Evolutionary conservation across 2,888 invertebrate species (phyloP), one percentile per base, ranked within the genome.

Genomic region (Rhabditoides inermis): DNA sequence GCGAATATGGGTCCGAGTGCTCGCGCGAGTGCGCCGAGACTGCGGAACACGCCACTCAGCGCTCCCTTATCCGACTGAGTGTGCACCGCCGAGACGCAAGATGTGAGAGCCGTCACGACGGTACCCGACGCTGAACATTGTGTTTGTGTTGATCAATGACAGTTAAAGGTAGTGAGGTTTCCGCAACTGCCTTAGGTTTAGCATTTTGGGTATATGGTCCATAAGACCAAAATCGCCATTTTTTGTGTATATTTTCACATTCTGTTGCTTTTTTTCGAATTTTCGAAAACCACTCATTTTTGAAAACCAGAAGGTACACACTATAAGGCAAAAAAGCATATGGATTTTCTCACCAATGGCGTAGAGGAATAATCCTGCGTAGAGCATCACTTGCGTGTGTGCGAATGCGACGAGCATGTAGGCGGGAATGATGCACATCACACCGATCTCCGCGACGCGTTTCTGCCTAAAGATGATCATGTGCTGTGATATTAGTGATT

Each of bases 101-200:
- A 88, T 71, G 90, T 94, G 81, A 95, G 83, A 74, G 90, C 90
- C 12, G 95, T 91, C 23, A 95, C 92, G 28, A 92, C 90, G 78
- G 90, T 80, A 4, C 82, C 82, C n/a, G 83, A 82, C 0, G 81
- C 82, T 82, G 68, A 55, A 76, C 66, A 47, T 27, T n/a, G n/a
- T 10, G n/a, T n/a, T n/a, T n/a, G n/a, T n/a, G n/a, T n/a, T n/a
- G n/a, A n/a, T n/a, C n/a, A n/a, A n/a, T n/a, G n/a, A n/a, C n/a
- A n/a, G n/a, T n/a, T n/a, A n/a, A n/a, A n/a, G n/a, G n/a, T n/a
- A n/a, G n/a, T n/a, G n/a, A n/a, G n/a, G n/a, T n/a, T n/a, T n/a
- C n/a, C n/a, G n/a, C n/a, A n/a, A n/a, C n/a, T n/a, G n/a, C n/a
- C n/a, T n/a, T n/a, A n/a, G n/a, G n/a, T n/a, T n/a, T n/a, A n/a